A percentile compares a stretch with the other conserved stretches of the same genome.
phyloP scores from a whole-genome alignment of 2,888 invertebrate species.

The Apeira syringaria region DNA sequence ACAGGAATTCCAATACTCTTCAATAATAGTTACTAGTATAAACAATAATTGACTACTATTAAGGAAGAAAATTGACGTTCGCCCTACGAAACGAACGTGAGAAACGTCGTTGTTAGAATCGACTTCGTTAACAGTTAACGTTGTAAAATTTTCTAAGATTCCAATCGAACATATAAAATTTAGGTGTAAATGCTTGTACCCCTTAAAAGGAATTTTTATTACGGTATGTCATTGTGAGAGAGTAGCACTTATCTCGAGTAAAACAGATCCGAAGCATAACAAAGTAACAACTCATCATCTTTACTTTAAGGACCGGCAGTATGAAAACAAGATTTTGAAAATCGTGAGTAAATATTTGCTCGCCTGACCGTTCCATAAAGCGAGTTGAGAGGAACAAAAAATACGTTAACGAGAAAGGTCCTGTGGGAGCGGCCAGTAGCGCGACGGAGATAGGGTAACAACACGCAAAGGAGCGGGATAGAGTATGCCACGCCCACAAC shows the following conservation, averaged over 20 bases:
- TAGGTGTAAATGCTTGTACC: background rate
- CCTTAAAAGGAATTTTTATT: conserved; percentile 6
- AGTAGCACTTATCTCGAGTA: conserved; percentile 30
- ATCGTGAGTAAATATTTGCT: conserved; percentile 83
- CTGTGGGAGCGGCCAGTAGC: conserved; percentile 78
- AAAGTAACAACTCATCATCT: conserved; percentile 60
- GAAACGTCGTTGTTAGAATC: conserved; percentile 22
- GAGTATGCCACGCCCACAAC: conserved; percentile 76
- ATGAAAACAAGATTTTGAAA: conserved; percentile 78
- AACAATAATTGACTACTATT: conserved; percentile 33
- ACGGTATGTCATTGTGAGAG: conserved; percentile 12
- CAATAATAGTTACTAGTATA: conserved; percentile 26
- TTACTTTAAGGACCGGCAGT: conserved; percentile 59
- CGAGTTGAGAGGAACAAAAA: conserved; percentile 76
- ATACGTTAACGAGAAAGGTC: conserved; percentile 78
- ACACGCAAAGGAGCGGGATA: conserved; percentile 47
- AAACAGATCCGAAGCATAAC: conserved; percentile 33
- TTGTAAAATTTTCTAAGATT: conserved; percentile 15
- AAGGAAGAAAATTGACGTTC: conserved; percentile 28
- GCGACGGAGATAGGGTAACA: conserved; percentile 50
- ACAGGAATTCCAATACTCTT: conserved; percentile 28
- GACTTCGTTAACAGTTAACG: conserved; percentile 16
- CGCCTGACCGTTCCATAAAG: conserved; percentile 76
- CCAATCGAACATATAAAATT: conserved; percentile 14
- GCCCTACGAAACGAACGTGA: conserved; percentile 24